A percentile compares a stretch with the other conserved stretches of the same genome.
Conservation (phyloP, 2,113 vertebrate species). For the Myotis lucifugus region DNA sequence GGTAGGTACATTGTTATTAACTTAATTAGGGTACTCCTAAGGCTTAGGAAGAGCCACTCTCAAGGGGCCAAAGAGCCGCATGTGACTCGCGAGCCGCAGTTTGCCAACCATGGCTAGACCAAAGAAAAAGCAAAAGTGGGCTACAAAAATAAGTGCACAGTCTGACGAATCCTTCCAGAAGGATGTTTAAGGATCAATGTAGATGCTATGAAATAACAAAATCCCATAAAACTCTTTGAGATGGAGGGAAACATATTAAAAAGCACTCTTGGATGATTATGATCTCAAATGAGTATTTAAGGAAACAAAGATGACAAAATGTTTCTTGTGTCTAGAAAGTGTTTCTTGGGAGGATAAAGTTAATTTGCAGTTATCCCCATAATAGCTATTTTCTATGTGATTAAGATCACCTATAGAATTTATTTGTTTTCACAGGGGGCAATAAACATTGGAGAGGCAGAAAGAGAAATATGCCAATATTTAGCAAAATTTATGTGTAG, state of each 20-base stretch:
- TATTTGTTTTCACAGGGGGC: background rate
- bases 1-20: too few relatives aligned
- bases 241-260: background rate
- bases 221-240: background rate
- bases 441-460: background rate
- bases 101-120: background rate
- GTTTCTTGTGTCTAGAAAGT: background rate
- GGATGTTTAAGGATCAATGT: background rate
- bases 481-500: background rate
- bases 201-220: slow-evolving; percentile 43
- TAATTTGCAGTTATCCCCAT: slow-evolving; percentile 16
- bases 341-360: slow-evolving; percentile 29
- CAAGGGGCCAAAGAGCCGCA: too few relatives aligned
- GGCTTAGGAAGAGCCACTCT: too few relatives aligned
- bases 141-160: slow-evolving; percentile 41
- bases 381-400: background rate
- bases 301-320: slow-evolving; percentile 35
- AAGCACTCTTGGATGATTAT: background rate
- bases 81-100: too few relatives aligned
- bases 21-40: too few relatives aligned
- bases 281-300: slow-evolving; percentile 40
- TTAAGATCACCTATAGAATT: slow-evolving; percentile 5
- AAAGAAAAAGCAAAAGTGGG: slow-evolving; percentile 40
- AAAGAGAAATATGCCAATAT: background rate
- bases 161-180: slow-evolving; percentile 32